Evolutionary conservation across 2,888 invertebrate species (phyloP), one percentile per base, ranked within the genome.

Genomic region (Zootermopsis nevadensis): DNA sequence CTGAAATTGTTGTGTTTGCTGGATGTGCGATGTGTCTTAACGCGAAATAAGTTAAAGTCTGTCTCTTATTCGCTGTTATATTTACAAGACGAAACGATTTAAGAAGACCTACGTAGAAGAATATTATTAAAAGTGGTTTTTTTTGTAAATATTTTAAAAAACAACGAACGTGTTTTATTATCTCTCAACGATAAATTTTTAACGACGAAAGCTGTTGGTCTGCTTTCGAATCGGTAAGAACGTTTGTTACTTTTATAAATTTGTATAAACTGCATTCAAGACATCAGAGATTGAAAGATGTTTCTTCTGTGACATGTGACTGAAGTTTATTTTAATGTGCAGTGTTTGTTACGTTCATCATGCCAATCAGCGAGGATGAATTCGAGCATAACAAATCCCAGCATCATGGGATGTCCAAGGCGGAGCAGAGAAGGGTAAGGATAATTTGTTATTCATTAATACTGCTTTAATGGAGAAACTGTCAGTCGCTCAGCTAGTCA

Each of bases 401-500:
- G n/a, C 82, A 82, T 30, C 82, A 77, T 7, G 81, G 77, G 8
- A 90, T 94, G 91, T 93, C 94, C 0, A 94, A 94, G 87, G 94
- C 94, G 0, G 94, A 94, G 88, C 89, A 94, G 83, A 90, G 94
- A 89, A 93, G 94, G 92, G 94, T 94, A 89, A 90, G 86, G 85
- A 77, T 67, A 69, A 2, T 1, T n/a, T 27, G 10, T n/a, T 60
- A 38, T 38, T 38, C 38, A 38, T 38, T 38, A 38, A 38, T 38
- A 38, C 6, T 38, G 38, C 38, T 10, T 38, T 38, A 38, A 38
- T 38, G 38, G 15, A 42, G 38, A 38, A 4, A 8, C 38, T 15
- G 15, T 8, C 38, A 42, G 38, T 42, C 4, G 38, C 38, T 2
- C 1, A 42, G 38, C 38, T 42, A 4, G 2, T 42, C 38, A 42